Percentiles rank a stretch among this genome's conserved stretches.
phyloP scores from a whole-genome alignment of 2,113 vertebrate species.

The Fulica atra region DNA sequence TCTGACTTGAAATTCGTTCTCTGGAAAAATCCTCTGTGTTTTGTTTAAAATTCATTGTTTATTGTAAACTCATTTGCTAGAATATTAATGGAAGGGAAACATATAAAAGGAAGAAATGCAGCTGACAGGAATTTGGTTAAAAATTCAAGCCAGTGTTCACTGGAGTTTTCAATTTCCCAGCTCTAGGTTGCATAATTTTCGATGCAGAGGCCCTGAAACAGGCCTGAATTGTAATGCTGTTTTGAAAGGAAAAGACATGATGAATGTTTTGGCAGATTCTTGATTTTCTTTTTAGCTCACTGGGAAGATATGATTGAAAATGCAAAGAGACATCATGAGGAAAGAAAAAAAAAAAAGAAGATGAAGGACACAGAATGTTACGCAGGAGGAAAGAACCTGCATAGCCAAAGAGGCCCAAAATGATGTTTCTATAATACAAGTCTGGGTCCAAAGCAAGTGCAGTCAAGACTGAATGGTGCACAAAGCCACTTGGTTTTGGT shows the following conservation, averaged over 20 bases:
- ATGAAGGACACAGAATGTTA: not conserved
- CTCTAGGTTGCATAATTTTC: slow-evolving; percentile 10
- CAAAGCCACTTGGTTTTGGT: not conserved
- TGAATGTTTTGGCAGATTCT: slow-evolving; percentile 47
- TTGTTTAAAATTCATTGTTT: slow-evolving; percentile 66
- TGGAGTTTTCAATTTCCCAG: slow-evolving; percentile 50
- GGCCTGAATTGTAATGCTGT: slow-evolving; percentile 34
- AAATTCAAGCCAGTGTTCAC: slow-evolving; percentile 50
- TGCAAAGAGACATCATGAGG: not conserved
- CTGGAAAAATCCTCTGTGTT: not conserved
- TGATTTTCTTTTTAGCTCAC: slow-evolving; percentile 43
- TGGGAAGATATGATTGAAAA: slow-evolving; percentile 29
- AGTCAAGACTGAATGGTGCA: not conserved
- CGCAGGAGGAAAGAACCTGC: not conserved
- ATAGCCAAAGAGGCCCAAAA: not conserved
- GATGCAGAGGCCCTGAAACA: not conserved
- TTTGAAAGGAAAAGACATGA: slow-evolving; percentile 57
- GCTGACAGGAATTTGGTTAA: slow-evolving; percentile 62
- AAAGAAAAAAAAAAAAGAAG: not conserved
- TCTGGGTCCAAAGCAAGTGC: not conserved
- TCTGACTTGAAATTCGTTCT: slow-evolving; percentile 4
- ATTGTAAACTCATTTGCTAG: slow-evolving; percentile 6
- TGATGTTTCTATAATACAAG: not conserved
- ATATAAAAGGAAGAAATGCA: slow-evolving; percentile 42
- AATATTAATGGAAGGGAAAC: slow-evolving; percentile 60